These are phyloP conservation scores for Drepana arcuata DNA, from an alignment of 1,140 invertebrate species.

Conservation along the genomic window DNA sequence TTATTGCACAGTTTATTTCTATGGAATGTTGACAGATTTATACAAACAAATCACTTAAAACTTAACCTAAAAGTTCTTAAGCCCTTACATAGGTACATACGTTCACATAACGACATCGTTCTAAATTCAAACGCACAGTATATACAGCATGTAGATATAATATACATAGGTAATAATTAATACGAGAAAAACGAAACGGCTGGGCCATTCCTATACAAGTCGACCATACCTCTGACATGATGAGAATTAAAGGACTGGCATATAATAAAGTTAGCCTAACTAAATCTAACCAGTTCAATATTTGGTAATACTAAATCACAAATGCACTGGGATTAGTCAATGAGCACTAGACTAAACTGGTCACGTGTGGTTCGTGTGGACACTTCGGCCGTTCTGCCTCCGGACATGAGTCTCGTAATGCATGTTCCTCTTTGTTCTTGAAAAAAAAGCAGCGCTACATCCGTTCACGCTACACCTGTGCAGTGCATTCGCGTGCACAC, in stretches of 20 bases:
- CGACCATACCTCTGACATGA: slow-evolving; percentile 1
- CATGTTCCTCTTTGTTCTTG: slow-evolving; percentile 77
- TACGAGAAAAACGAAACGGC: no score
- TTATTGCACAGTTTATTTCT: slow-evolving; percentile 63
- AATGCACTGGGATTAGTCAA: slow-evolving; percentile 39
- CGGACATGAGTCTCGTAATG: slow-evolving; percentile 75
- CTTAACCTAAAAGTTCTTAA: slow-evolving; percentile 3
- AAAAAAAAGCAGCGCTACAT: slow-evolving; percentile 81
- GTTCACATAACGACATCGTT: not conserved
- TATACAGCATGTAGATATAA: no score
- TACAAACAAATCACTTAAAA: slow-evolving; percentile 15
- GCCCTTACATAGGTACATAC: not conserved
- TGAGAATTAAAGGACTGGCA: slow-evolving; percentile 48
- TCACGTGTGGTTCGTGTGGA: slow-evolving; percentile 40
- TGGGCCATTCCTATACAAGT: slow-evolving; percentile 4
- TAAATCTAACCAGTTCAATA: slow-evolving; percentile 24
- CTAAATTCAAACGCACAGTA: no score
- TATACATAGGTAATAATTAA: no score
- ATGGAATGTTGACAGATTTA: slow-evolving; percentile 49
- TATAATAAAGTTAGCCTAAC: slow-evolving; percentile 12
- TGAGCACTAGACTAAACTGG: slow-evolving; percentile 19
- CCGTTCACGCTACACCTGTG: slow-evolving; percentile 78
- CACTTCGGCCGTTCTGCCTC: slow-evolving; percentile 41
- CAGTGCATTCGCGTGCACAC: slow-evolving; percentile 76
- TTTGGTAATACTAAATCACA: slow-evolving; percentile 55